phyloP scores from a whole-genome alignment of 2,888 invertebrate species.

The Drosophila formosana region DNA sequence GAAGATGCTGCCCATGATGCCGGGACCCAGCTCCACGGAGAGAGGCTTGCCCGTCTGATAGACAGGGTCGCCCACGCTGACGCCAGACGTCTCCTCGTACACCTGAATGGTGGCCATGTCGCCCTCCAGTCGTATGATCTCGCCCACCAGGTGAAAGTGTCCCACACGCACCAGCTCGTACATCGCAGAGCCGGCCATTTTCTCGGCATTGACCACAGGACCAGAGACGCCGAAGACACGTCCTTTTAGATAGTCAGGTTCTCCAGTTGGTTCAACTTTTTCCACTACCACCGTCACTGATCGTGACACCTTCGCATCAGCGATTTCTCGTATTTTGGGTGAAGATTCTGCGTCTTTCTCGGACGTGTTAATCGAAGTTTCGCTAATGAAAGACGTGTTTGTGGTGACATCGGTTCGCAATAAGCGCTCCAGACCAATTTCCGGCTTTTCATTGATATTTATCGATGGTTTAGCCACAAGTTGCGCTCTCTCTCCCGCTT shows the following conservation, averaged over 20 bases:
- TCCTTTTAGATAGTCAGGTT: slow-evolving; percentile 86
- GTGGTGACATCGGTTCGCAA: slow-evolving; percentile 15
- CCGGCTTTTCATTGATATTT: not conserved
- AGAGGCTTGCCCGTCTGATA: slow-evolving; percentile 98
- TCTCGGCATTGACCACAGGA: slow-evolving; percentile 99
- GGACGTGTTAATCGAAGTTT: not conserved
- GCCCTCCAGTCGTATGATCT: slow-evolving; percentile 99
- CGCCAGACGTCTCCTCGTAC: slow-evolving; percentile 98
- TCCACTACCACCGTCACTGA: not conserved
- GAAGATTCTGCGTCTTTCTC: not conserved
- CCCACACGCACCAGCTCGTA: slow-evolving; percentile 99
- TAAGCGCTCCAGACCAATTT: not conserved
- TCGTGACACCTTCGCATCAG: not conserved
- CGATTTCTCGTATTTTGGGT: not conserved
- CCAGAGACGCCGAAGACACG: slow-evolving; percentile 99
- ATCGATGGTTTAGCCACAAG: not conserved
- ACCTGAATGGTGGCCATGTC: slow-evolving; percentile 99
- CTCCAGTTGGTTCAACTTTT: not conserved
- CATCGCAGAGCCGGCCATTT: slow-evolving; percentile 99
- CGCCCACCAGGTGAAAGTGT: slow-evolving; percentile 98
- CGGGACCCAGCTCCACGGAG: slow-evolving; percentile 99
- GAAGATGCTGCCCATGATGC: slow-evolving; percentile 99
- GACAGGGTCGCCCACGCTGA: slow-evolving; percentile 99
- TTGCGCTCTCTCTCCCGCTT: not conserved
- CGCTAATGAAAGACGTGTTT: slow-evolving; percentile 46